Percentiles rank a stretch among this genome's conserved stretches.
phyloP scores from a whole-genome alignment of 2,113 vertebrate genomes.

The Catharus fuscescens region DNA sequence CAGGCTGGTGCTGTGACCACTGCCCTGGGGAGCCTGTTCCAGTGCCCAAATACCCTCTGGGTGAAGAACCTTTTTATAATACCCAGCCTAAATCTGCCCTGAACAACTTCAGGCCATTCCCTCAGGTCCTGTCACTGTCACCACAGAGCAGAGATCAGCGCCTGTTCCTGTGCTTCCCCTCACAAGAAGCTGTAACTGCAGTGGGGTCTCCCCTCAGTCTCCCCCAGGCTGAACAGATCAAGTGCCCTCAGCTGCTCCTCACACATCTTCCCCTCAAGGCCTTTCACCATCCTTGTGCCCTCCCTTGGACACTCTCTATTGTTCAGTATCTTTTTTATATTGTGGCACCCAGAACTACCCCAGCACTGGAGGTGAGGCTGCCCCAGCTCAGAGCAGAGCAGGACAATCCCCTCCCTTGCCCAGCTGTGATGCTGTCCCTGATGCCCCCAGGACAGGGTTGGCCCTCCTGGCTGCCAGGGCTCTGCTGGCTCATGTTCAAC shows the following conservation, averaged over 20 bases:
- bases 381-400: too few relatives aligned
- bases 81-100: not conserved
- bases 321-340: too few relatives aligned
- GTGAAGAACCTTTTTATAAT: not conserved
- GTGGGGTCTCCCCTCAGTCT: too few relatives aligned
- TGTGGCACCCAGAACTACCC: too few relatives aligned
- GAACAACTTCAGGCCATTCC: not conserved
- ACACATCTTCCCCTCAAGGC: too few relatives aligned
- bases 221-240: too few relatives aligned
- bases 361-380: too few relatives aligned
- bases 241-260: too few relatives aligned
- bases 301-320: too few relatives aligned
- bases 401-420: too few relatives aligned
- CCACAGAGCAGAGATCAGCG: not conserved
- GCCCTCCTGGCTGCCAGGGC: not conserved
- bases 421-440: too few relatives aligned
- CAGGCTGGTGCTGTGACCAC: not conserved
- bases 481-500: not conserved
- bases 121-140: not conserved
- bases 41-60: accelerated
- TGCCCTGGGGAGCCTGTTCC: not conserved
- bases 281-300: too few relatives aligned
- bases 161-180: not conserved
- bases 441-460: not conserved
- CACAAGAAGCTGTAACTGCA: not conserved